A percentile compares a stretch with the other conserved stretches of the same genome.
Conservation (phyloP, 2,113 vertebrate genomes). For the Hippocampus guttulatus region DNA sequence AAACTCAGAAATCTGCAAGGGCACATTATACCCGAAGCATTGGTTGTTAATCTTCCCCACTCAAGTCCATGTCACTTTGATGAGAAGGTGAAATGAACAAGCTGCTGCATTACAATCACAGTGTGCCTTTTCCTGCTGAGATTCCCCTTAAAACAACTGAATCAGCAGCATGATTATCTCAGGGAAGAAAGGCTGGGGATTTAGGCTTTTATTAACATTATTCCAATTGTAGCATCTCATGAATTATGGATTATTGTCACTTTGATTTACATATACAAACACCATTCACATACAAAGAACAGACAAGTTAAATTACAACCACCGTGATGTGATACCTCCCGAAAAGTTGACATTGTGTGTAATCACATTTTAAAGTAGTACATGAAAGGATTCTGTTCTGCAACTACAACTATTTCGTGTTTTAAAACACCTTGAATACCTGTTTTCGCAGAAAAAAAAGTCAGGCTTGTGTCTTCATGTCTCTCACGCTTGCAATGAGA, state of each 20-base stretch:
- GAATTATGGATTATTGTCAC: slow-evolving; percentile 14
- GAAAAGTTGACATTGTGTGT: background rate
- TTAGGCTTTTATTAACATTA: slow-evolving; percentile 17
- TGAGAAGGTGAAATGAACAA: slow-evolving; percentile 11
- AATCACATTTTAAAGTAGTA: too few species aligned
- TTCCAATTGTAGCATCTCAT: slow-evolving; percentile 10
- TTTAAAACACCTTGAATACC: slow-evolving; percentile 1
- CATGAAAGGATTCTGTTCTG: too few species aligned
- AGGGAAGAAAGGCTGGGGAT: slow-evolving; percentile 9
- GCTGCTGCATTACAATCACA: slow-evolving; percentile 33
- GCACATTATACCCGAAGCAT: background rate
- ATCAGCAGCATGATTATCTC: slow-evolving; percentile 30
- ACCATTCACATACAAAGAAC: slow-evolving; percentile 5
- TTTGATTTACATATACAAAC: slow-evolving; percentile 21
- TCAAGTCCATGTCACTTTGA: slow-evolving; percentile 18
- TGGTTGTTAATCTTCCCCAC: slow-evolving; percentile 10
- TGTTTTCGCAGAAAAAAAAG: background rate
- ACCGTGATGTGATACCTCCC: background rate
- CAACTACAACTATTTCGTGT: background rate
- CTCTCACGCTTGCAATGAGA: background rate
- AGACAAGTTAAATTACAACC: background rate
- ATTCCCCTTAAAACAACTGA: slow-evolving; percentile 31
- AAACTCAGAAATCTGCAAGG: background rate
- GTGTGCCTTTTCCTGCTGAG: slow-evolving; percentile 32
- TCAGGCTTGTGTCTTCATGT: background rate